Evolutionary conservation across 1,140 invertebrate genomes (phyloP).

Genomic region (Vanessa tameamea): DNA sequence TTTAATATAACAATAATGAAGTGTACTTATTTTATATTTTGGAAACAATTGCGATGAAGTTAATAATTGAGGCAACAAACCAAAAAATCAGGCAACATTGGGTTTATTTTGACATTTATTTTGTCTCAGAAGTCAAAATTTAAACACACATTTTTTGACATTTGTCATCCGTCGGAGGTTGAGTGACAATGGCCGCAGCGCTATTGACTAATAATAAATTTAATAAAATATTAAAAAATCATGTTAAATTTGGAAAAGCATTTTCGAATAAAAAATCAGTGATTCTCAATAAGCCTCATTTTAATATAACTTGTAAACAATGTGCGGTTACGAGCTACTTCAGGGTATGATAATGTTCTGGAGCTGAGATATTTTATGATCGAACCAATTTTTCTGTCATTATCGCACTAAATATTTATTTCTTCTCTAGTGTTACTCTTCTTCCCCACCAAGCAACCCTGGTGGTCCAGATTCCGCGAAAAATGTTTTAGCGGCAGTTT

Average conservation of each 20-base stretch:
- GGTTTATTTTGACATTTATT: too few relatives aligned
- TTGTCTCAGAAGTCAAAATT: too few relatives aligned
- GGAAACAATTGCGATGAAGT: too few relatives aligned
- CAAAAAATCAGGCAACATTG: too few relatives aligned
- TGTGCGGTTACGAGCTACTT: conserved; percentile 60
- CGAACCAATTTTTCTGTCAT: conserved; percentile 14
- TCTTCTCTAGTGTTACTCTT: conserved; percentile 62
- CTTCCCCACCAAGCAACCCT: conserved; percentile 49
- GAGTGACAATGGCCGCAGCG: conserved; percentile 65
- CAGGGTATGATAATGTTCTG: conserved; percentile 53
- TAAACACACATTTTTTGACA: neutral
- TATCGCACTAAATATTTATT: neutral
- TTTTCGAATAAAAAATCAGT: conserved; percentile 49
- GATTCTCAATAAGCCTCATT: conserved; percentile 62
- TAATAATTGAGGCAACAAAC: too few relatives aligned
- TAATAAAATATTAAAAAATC: conserved; percentile 65
- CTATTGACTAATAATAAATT: conserved; percentile 67
- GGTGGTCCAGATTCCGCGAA: conserved; percentile 64
- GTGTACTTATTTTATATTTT: too few relatives aligned
- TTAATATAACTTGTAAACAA: conserved; percentile 62
- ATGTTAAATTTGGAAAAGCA: conserved; percentile 59
- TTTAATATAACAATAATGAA: too few relatives aligned
- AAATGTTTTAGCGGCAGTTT: conserved; percentile 77
- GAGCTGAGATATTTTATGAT: conserved; percentile 4
- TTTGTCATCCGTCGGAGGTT: conserved; percentile 16